Evolutionary conservation across 2,888 invertebrate genomes (phyloP).

Genomic region (Ophion ellenae): DNA sequence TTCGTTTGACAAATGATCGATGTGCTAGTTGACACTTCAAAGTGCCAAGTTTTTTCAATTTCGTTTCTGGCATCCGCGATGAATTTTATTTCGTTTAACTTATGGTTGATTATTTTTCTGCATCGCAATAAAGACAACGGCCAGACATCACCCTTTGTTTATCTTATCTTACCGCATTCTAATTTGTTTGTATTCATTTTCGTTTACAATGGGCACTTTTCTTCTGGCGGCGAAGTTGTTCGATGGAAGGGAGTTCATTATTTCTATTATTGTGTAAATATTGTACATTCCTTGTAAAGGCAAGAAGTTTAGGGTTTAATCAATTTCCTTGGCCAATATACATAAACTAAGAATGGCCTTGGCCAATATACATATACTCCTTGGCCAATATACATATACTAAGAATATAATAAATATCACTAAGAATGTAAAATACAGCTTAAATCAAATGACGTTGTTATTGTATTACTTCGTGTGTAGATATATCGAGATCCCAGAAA

Average conservation of each 20-base stretch:
- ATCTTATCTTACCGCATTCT: slow-evolving; percentile 20
- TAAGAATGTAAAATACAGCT: slow-evolving; percentile 61
- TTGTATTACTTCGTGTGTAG: slow-evolving; percentile 55
- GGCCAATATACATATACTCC: slow-evolving; percentile 75
- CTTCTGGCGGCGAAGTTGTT: no score
- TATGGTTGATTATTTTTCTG: slow-evolving; percentile 35
- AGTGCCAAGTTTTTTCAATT: background rate
- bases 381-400: slow-evolving; percentile 16
- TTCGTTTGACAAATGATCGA: background rate
- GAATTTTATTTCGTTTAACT: slow-evolving; percentile 18
- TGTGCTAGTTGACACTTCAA: background rate
- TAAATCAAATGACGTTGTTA: slow-evolving; percentile 46
- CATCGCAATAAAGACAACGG: slow-evolving; percentile 54
- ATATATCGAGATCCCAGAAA: slow-evolving; percentile 39
- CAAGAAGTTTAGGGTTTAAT: slow-evolving; percentile 62
- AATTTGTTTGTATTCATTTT: no score
- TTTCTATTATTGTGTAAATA: slow-evolving; percentile 74
- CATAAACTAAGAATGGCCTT: no score
- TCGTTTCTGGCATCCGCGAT: background rate
- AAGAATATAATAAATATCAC: slow-evolving; percentile 16
- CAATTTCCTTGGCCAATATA: no score
- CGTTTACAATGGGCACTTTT: no score
- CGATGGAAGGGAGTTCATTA: background rate
- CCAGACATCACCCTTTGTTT: slow-evolving; percentile 43
- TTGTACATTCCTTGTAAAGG: slow-evolving; percentile 76